Conservation (phyloP, 1,140 invertebrate genomes). For the Choristoneura fumiferana region DNA sequence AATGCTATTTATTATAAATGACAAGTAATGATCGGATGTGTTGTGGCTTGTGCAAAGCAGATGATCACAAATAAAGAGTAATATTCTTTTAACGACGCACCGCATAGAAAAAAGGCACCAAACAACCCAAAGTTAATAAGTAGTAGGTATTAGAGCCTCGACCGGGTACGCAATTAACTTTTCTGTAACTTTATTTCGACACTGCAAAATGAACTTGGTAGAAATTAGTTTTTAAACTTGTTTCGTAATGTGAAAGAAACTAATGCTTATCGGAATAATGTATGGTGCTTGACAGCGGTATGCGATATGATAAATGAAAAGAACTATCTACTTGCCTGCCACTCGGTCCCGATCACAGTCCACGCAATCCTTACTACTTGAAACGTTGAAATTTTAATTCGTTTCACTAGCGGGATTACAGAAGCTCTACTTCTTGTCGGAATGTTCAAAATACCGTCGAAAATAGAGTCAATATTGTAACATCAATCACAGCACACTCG, state of each 20-base stretch:
- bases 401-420: conserved; percentile 65
- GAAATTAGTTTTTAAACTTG: no score
- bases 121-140: no score
- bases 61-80: conserved; percentile 26
- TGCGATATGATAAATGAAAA: conserved; percentile 13
- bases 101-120: conserved; percentile 21
- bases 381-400: conserved; percentile 42
- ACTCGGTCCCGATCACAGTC: conserved; percentile 37
- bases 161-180: no score
- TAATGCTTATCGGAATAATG: no score
- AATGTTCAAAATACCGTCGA: conserved; percentile 33
- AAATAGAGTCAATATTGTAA: conserved; percentile 38
- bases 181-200: no score
- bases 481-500: conserved; percentile 61
- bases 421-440: conserved; percentile 33
- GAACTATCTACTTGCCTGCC: conserved; percentile 48
- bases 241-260: no score
- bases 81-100: conserved; percentile 25
- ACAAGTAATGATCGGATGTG: conserved; percentile 13
- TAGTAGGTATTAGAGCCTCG: no score
- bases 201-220: no score
- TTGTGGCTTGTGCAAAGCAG: no score
- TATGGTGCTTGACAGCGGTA: no score
- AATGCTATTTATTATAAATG: conserved; percentile 21
- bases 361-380: conserved; percentile 69